Evolutionary conservation across 92 coral and sea anemone species (phyloP), one percentile per base, ranked within the genome.

Genomic region (Porites lobata): DNA sequence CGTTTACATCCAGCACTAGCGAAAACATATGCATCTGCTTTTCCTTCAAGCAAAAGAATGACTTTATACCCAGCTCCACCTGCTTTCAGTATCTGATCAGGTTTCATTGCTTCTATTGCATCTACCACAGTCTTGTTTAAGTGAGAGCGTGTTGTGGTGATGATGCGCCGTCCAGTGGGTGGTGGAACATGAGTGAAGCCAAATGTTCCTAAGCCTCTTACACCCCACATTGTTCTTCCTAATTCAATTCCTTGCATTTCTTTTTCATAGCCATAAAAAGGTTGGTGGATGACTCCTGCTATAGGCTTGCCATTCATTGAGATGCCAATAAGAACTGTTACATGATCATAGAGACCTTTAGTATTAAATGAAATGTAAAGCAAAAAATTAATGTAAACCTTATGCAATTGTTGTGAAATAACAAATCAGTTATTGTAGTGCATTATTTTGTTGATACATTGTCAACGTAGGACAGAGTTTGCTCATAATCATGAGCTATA

Each of bases 21-120:
- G 86, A 94, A 97, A 65, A 97, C 95, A 81, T 97, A 97, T 6
- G 94, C 98, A 91, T 97, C 99, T 53, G 98, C 98, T 6, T 81
- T 92, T 1, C 99, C 99, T 32, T 95, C 98, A 19, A 97, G 73
- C 12, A 97, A 81, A 24, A 92, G 91, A 10, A 97, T 72, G 65
- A 96, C 95, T 87, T 97, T 97, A 59, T 95, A 96, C 10, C 99
- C 99, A 69, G 93, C 93, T 20, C 99, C 99, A 22, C 99, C 99
- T 29, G 88, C 99, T 70, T 93, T 84, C 22, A 93, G 56, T 72
- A 97, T 88, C 26, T 89, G 80, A 73, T 93, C 96, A 24, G 99
- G 99, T 32, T 97, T 95, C 98, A 97, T 95, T 13, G 99, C 99
- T 69, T 92, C 96, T 69, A 97, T 89, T 21, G 98, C 95, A 21